Evolutionary conservation across 2,113 vertebrate species (phyloP).

Genomic region (Coptodon rendalli): DNA sequence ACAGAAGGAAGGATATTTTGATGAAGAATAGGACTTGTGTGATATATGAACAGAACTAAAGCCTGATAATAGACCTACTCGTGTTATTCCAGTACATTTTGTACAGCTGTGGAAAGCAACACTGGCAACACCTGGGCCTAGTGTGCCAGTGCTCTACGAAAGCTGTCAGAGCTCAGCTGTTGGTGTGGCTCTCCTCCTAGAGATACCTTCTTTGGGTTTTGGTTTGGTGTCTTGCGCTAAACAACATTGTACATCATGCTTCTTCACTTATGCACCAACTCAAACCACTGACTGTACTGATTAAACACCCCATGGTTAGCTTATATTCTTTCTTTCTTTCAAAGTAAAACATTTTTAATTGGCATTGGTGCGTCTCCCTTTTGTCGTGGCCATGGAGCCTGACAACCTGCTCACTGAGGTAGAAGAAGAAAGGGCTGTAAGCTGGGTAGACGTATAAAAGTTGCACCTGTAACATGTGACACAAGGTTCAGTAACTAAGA

Average conservation of each 20-base stretch:
- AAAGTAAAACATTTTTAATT: too few species aligned
- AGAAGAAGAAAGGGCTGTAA: not conserved
- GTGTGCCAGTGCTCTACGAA: not conserved
- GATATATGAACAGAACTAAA: not conserved
- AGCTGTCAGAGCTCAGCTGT: not conserved
- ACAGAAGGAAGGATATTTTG: not conserved
- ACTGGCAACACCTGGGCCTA: not conserved
- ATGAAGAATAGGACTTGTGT: not conserved
- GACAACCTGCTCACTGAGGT: not conserved
- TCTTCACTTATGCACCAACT: too few species aligned
- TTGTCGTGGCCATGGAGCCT: too few species aligned
- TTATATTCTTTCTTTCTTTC: too few species aligned
- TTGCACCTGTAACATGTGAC: not conserved
- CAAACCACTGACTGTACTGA: too few species aligned
- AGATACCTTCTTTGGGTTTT: not conserved
- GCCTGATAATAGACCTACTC: accelerated
- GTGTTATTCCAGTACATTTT: not conserved
- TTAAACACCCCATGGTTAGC: too few species aligned
- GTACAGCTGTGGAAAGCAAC: not conserved
- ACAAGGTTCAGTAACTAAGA: not conserved
- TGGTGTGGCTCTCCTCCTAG: not conserved
- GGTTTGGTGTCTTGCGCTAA: too few species aligned
- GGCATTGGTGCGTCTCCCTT: too few species aligned
- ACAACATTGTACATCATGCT: too few species aligned
- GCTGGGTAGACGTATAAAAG: not conserved